Conservation (phyloP, 2,888 invertebrate genomes). For the Patella pellucida region DNA sequence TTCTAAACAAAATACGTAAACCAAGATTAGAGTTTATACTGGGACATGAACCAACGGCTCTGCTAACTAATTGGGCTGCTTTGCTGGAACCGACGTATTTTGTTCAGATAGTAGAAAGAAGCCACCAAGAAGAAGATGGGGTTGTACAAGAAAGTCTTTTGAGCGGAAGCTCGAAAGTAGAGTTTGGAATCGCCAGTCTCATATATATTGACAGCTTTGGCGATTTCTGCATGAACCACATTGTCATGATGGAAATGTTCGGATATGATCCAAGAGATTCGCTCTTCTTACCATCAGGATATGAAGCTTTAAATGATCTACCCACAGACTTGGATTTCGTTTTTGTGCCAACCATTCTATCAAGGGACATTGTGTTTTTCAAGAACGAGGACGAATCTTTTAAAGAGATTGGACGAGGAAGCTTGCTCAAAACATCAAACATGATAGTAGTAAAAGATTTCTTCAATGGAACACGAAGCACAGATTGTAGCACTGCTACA, state of each 20-base stretch:
- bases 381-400: conserved; percentile 31
- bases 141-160: too few species aligned
- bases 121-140: too few species aligned
- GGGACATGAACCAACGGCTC: too few species aligned
- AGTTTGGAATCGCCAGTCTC: neutral
- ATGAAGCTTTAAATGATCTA: neutral
- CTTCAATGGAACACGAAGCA: conserved; percentile 35
- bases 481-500: conserved; percentile 34
- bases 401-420: conserved; percentile 34
- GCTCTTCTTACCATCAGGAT: neutral
- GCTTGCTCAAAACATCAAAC: neutral
- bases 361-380: conserved; percentile 28
- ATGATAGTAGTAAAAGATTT: neutral
- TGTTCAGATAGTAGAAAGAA: too few species aligned
- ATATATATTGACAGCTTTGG: neutral
- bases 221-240: neutral
- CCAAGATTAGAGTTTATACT: too few species aligned
- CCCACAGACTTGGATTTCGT: conserved; percentile 25
- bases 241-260: neutral
- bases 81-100: too few species aligned
- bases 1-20: too few species aligned
- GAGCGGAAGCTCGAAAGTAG: neutral
- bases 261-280: neutral
- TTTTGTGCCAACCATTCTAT: conserved; percentile 29
- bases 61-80: too few species aligned